A percentile compares a stretch with the other conserved stretches of the same genome.
Conservation (phyloP, 2,113 vertebrate species). For the Sciurus niger region DNA sequence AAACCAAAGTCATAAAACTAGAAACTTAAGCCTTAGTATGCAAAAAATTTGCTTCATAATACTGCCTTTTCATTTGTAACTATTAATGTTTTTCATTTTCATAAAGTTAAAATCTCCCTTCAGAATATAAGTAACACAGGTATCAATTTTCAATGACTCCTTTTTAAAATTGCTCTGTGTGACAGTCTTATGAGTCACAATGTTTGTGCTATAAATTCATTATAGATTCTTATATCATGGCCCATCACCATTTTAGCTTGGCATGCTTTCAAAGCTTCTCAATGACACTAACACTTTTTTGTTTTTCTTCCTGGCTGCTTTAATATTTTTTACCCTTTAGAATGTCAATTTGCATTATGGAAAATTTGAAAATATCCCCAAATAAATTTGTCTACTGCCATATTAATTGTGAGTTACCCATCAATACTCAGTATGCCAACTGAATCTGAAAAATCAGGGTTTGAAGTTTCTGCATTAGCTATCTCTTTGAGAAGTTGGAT, state of each 20-base stretch:
- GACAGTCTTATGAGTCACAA: slow-evolving; percentile 67
- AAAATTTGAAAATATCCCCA: slow-evolving; percentile 61
- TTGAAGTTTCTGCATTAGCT: slow-evolving; percentile 55
- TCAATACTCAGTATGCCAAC: not conserved
- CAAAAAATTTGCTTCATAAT: slow-evolving; percentile 21
- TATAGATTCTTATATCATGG: slow-evolving; percentile 65
- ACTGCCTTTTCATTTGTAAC: not conserved
- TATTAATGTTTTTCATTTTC: slow-evolving; percentile 8
- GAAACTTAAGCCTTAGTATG: not conserved
- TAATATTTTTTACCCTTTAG: slow-evolving; percentile 55
- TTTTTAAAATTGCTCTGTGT: slow-evolving; percentile 65
- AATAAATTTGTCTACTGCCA: slow-evolving; percentile 51
- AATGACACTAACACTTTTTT: slow-evolving; percentile 59
- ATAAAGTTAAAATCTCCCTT: slow-evolving; percentile 28
- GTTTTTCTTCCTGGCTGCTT: slow-evolving; percentile 59
- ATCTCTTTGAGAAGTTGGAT: slow-evolving; percentile 59
- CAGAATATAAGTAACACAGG: not conserved
- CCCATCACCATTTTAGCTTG: slow-evolving; percentile 66
- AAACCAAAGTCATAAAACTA: not conserved
- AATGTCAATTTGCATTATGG: slow-evolving; percentile 49
- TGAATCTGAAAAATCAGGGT: slow-evolving; percentile 56
- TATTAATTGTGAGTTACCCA: slow-evolving; percentile 49
- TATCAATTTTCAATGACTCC: slow-evolving; percentile 47
- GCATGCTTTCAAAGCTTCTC: slow-evolving; percentile 68
- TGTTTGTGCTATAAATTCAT: slow-evolving; percentile 73